These are phyloP conservation scores for Pseudococcus jackbeardsleyi DNA, from an alignment of 2,888 invertebrate genomes.

Conservation along the genomic window DNA sequence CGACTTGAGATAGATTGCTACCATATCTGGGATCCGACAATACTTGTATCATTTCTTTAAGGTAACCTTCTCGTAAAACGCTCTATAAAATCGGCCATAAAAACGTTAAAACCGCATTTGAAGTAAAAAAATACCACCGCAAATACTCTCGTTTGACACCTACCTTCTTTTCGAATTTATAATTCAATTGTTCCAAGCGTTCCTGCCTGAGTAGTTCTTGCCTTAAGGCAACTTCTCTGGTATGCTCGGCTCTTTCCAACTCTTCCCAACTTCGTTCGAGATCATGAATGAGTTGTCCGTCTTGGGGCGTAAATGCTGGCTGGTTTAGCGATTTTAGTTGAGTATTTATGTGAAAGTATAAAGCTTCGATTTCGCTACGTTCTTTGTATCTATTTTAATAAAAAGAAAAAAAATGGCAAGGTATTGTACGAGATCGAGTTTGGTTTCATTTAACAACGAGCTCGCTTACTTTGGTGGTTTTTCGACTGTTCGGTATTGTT, in stretches of 20 bases:
- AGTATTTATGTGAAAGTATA: conserved; percentile 97
- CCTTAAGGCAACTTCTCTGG: conserved; percentile 90
- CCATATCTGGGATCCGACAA: conserved; percentile 92
- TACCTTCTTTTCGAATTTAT: conserved; percentile 94
- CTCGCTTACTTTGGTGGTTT: conserved; percentile 92
- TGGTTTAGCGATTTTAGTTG: conserved; percentile 94
- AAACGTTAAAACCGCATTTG: not conserved
- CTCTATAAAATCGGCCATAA: conserved; percentile 73
- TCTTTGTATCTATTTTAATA: conserved; percentile 85
- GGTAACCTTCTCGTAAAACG: conserved; percentile 91
- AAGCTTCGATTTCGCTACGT: conserved; percentile 95
- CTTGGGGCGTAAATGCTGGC: conserved; percentile 86
- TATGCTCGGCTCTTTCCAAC: conserved; percentile 94
- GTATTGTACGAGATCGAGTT: too few species aligned
- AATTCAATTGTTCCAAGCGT: conserved; percentile 92
- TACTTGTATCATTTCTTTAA: conserved; percentile 98
- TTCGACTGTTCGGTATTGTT: conserved; percentile 95
- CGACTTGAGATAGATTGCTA: conserved; percentile 91
- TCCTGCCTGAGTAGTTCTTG: conserved; percentile 93
- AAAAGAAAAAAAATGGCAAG: not conserved
- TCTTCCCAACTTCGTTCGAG: conserved; percentile 95
- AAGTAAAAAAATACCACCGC: not conserved
- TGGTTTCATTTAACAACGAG: too few species aligned
- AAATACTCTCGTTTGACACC: conserved; percentile 63
- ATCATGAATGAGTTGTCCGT: conserved; percentile 93